Conservation (phyloP, 2,888 invertebrate genomes). For the Trachelus stipa region DNA sequence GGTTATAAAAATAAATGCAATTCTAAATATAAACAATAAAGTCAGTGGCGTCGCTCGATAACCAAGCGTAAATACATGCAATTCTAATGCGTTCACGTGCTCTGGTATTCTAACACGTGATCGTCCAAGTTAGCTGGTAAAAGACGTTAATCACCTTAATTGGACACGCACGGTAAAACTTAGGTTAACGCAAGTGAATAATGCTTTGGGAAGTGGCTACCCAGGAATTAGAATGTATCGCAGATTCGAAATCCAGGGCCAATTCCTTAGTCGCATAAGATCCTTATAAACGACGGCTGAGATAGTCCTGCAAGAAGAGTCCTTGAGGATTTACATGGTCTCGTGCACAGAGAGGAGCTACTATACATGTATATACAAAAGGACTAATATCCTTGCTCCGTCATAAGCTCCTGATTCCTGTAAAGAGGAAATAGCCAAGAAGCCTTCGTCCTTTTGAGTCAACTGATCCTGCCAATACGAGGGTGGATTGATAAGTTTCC, state of each 20-base stretch:
- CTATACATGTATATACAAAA: too few relatives aligned
- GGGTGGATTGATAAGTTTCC: too few relatives aligned
- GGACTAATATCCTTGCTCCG: not conserved
- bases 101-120: not conserved
- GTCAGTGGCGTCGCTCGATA: not conserved
- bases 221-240: not conserved
- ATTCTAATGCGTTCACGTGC: not conserved
- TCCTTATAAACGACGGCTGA: not conserved
- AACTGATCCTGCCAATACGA: not conserved
- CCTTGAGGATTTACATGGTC: not conserved
- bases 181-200: not conserved
- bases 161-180: conserved; percentile 8
- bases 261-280: not conserved
- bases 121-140: not conserved
- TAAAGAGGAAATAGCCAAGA: not conserved
- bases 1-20: not conserved
- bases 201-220: not conserved
- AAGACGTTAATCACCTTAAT: conserved; percentile 6
- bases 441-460: not conserved
- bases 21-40: not conserved
- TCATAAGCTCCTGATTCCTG: not conserved
- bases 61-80: not conserved
- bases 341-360: not conserved
- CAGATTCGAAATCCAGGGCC: not conserved
- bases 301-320: not conserved